Evolutionary conservation across 1,140 invertebrate species (phyloP), one percentile per base, ranked within the genome.

Genomic region (Eufriesea mexicana): DNA sequence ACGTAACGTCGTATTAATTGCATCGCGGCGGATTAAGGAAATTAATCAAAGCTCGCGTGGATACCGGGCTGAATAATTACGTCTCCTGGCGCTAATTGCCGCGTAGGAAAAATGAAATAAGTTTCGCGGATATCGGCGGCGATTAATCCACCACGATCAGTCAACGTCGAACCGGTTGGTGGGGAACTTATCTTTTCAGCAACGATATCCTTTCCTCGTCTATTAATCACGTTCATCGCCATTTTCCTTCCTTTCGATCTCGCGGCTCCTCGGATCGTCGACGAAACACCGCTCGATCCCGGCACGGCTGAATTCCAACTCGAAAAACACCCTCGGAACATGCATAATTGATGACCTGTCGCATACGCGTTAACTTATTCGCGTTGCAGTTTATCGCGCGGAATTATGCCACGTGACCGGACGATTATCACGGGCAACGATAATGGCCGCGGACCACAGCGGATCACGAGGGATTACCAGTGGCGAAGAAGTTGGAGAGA

Each of bases 171-270:
- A 83, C 12, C 23, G 20, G 20, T 12, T 8, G 4, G 35, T 12
- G 35, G 59, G 47, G 66, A 55, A 76, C 73, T 82, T 76, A 76
- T 82, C 79, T 77, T 62, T 78, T 55, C 74, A 35, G 75, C 75
- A 76, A 76, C 79, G 73, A 76, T 76, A 82, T 83, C 81, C 74
- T 71, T 83, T 64, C 35, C 47, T n/a, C 42, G 28, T 76, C 79
- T 83, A 83, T 83, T 83, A 83, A 83, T 83, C 81, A 83, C 35
- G 64, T 66, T 83, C 75, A 81, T 81, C 79, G 71, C 57, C 79
- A 57, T 81, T 76, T 76, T 67, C 62, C 45, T 51, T 68, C 55
- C 79, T 61, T 61, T 66, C 45, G 70, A 80, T 74, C 7, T 2
- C 20, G 1, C 2, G 4, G 12, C 23, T 0, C 14, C 12, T 28